These are phyloP conservation scores for Sebastes umbrosus DNA, from an alignment of 2,797 vertebrate species.

Conservation along the genomic window DNA sequence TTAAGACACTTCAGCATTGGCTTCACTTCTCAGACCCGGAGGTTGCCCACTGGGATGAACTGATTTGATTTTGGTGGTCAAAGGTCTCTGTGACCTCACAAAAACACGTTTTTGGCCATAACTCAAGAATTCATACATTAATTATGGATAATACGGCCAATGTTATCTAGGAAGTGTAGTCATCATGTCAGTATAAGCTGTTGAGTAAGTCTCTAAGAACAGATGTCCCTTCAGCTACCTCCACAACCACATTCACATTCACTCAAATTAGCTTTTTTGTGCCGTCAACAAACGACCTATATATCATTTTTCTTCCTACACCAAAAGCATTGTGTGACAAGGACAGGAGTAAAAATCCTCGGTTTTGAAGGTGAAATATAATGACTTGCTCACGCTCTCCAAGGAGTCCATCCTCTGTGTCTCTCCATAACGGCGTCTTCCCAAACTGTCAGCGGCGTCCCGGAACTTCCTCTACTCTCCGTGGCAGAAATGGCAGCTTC, in stretches of 20 bases:
- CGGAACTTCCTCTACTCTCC: conserved; percentile 14
- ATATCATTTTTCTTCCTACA: background rate
- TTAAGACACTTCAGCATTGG: no score
- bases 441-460: background rate
- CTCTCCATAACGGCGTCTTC: background rate
- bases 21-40: no score
- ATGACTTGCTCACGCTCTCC: conserved; percentile 16
- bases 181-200: background rate
- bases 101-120: no score
- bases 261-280: conserved; percentile 50
- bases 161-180: background rate
- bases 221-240: conserved; percentile 35
- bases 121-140: no score
- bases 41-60: no score
- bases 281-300: conserved; percentile 15
- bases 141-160: background rate
- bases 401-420: conserved; percentile 6
- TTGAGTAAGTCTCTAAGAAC: conserved; percentile 12
- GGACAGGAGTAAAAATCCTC: background rate
- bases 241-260: conserved; percentile 27
- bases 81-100: no score
- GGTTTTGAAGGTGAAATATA: conserved; percentile 57
- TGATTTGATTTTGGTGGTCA: no score
- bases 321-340: background rate
- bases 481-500: conserved; percentile 27